These are phyloP conservation scores for Dissostichus mawsoni DNA, from an alignment of 2,113 vertebrate species.

Conservation along the genomic window DNA sequence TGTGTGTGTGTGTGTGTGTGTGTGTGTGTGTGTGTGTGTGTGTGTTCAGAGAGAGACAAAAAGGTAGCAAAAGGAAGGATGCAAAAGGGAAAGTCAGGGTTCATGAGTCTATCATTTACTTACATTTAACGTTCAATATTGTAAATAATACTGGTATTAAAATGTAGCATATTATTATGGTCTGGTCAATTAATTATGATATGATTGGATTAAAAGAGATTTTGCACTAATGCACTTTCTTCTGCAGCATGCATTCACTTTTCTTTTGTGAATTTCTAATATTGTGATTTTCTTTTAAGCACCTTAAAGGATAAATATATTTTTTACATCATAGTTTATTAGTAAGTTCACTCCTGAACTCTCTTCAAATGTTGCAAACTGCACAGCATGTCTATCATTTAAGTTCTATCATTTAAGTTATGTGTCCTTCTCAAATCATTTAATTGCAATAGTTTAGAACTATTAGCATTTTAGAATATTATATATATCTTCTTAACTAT, in stretches of 20 bases:
- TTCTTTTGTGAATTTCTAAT: constrained; percentile 16
- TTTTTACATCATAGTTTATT: neutral
- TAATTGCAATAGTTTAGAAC: neutral
- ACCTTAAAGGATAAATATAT: neutral
- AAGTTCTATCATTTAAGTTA: neutral
- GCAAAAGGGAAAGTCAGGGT: constrained; percentile 6
- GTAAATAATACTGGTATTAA: neutral
- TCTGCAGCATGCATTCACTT: neutral
- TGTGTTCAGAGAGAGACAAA: constrained; percentile 2
- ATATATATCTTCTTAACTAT: neutral
- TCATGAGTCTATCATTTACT: neutral
- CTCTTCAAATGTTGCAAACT: neutral
- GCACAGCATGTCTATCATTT: neutral
- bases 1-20: constrained; percentile 3
- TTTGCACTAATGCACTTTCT: neutral
- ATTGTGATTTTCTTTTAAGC: no score
- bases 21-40: constrained; percentile 6
- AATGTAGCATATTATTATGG: neutral
- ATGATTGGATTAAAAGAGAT: neutral
- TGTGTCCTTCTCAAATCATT: neutral
- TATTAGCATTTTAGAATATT: neutral
- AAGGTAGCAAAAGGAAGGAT: neutral
- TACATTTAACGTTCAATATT: neutral
- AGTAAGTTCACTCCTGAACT: constrained; percentile 1
- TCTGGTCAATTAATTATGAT: neutral